phyloP scores from a whole-genome alignment of 1,140 invertebrate genomes.

The Drosophila azteca region DNA sequence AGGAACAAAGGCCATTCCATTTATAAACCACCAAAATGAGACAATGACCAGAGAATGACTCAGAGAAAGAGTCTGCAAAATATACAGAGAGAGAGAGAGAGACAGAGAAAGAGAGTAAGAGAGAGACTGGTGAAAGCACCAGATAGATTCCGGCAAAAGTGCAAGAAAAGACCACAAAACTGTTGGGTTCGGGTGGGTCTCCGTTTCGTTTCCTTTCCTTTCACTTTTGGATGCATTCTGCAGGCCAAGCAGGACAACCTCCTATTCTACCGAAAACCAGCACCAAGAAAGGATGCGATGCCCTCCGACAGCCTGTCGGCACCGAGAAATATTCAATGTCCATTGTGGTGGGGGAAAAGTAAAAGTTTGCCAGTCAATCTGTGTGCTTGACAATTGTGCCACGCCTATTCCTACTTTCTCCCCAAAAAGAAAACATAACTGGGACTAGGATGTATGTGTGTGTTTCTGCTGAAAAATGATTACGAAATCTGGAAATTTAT shows the following conservation, averaged over 20 bases:
- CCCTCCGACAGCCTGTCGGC: conserved; percentile 32
- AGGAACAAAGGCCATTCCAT: conserved; percentile 57
- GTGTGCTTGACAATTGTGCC: conserved; percentile 56
- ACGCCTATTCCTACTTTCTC: conserved; percentile 34
- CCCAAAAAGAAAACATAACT: conserved; percentile 19
- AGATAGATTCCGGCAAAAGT: conserved; percentile 38
- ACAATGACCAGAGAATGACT: conserved; percentile 40
- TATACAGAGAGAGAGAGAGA: conserved; percentile 6
- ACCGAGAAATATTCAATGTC: conserved; percentile 60
- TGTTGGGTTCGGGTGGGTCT: conserved; percentile 51
- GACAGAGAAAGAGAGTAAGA: background rate
- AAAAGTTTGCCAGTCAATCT: conserved; percentile 76
- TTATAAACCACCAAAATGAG: conserved; percentile 56
- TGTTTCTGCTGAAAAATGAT: too few relatives aligned
- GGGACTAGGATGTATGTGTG: too few relatives aligned
- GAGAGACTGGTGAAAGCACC: conserved; percentile 21
- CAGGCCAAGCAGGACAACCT: conserved; percentile 4
- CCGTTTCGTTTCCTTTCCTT: conserved; percentile 34
- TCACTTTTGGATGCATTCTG: conserved; percentile 39
- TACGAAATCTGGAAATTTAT: too few relatives aligned
- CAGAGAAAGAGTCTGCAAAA: background rate
- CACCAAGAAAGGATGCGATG: conserved; percentile 26
- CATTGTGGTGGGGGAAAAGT: conserved; percentile 49
- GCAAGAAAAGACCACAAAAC: conserved; percentile 75
- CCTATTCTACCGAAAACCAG: conserved; percentile 3